Evolutionary conservation across 2,797 vertebrate genomes (phyloP), one percentile per base, ranked within the genome.

Genomic region (Characodon lateralis): DNA sequence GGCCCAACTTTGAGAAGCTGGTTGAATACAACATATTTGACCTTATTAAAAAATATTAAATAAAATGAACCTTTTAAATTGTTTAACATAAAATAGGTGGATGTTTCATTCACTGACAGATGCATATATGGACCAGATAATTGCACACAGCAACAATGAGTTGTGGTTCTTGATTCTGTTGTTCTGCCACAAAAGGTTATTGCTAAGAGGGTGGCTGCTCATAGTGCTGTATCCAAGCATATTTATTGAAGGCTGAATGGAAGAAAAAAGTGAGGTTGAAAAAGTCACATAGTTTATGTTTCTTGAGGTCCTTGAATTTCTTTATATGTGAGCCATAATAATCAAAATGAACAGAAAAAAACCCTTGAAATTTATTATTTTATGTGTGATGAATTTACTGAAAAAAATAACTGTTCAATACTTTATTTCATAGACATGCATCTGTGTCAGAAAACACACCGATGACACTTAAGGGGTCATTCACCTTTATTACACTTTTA

Each of bases 401-500:
- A 22, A 68, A 13, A 22, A 12, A 41, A 13, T 68, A 6, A 13
- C 41, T 68, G 41, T 43, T 43, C 5, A 68, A 9, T 66, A 22
- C 8, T 66, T 66, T 66, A 43, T 7, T 43, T 7, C 13, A n/a
- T 13, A 46, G 41, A 7, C 10, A 69, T 69, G 41, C 13, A 16
- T 41, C 12, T 69, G 41, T 46, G 24, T 41, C 46, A 69, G 46
- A 83, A 81, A 72, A 43, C 5, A 48, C 77, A 86, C 66, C 73
- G 18, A 77, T 76, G 56, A 55, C 26, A 50, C 68, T 81, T 91
- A 82, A 91, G 95, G 94, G 95, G 95, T 94, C 95, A 95, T 93
- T 95, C 90, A 79, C 88, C 94, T 95, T 96, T 95, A 96, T 95
- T 96, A 93, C 91, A 90, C 87, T 92, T 86, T 94, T 89, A 90